Evolutionary conservation across 2,888 invertebrate genomes (phyloP), one percentile per base, ranked within the genome.

Genomic region (Lasioglossum zephyrum): DNA sequence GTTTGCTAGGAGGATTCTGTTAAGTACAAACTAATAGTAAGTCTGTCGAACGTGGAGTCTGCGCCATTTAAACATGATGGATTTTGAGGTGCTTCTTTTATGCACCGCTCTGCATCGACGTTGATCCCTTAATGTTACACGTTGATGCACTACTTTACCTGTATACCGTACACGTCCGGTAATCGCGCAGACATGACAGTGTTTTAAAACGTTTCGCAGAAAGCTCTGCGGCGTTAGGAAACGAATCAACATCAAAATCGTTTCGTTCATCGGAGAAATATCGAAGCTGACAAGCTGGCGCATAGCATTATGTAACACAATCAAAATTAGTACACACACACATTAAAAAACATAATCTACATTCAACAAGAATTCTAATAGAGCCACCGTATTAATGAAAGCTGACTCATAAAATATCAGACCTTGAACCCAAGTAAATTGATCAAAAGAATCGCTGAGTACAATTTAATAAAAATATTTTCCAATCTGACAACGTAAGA

Each of bases 141-240:
- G 77, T 44, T 57, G 73, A 70, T 70, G 69, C 77, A 49, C 41
- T 69, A 53, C 73, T 84, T 84, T 77, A 77, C 39, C 47, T 49
- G 73, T 57, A 22, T 70, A 49, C 73, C 49, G 36, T 49, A 26
- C 57, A 26, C 41, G 70, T 49, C 36, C n/a, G 41, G 66, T 77
- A 77, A 77, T 77, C 66, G 66, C 44, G n/a, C 66, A n/a, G 60
- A 83, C 49, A 83, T 36, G 84, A 77, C 83, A 77, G 47, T 77
- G 63, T 77, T 84, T 84, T 77, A 84, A 84, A 84, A 77, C 60
- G 77, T 77, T 84, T 83, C 73, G 47, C 77, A n/a, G 83, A 16
- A 39, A 74, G 73, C 77, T 74, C 41, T 69, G 44, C 31, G 77
- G 18, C 26, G 39, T 60, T 47, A 41, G 2, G 66, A 44, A 69